Base-by-base conservation (phyloP, 2,888 invertebrate species). In the Leucophenga montana region DNA sequence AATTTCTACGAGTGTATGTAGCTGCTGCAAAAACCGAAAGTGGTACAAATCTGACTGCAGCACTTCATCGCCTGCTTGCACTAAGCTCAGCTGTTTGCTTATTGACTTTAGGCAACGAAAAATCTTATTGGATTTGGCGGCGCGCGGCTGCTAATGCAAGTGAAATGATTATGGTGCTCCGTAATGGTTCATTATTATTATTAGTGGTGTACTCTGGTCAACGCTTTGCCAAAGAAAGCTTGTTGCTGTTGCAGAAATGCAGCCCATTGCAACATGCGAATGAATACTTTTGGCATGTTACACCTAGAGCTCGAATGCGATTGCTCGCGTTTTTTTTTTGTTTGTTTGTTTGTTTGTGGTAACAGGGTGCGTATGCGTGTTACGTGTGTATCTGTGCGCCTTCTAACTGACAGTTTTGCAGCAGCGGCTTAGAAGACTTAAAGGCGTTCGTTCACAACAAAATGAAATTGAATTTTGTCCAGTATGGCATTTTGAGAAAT, bases 21-120 rank as follows among this genome's bases (percentile, higher is more conserved):
- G 73, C 71, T 74, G 72, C 73, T 74, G 79, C 76, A 70, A 18
- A 70, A 76, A 83, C 76, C 68, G 83, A 85, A 85, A 79, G 78
- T 84, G 79, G 80, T 80, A 77, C 82, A 72, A 78, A 80, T 80
- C 72, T 78, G 73, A 70, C 73, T 76, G 68, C 67, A 72, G 73
- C 73, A 80, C 27, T 27, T 75, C 78, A 74, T 70, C 73, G 27
- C 33, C 39, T n/a, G 27, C 44, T 20, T 18, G 56, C 8, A 13
- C 18, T 56, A 9, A 56, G 75, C 75, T 80, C 80, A 80, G 78
- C 78, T 78, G 78, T 74, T 73, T 64, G 68, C 71, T 66, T 53
- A 11, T 54, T 54, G 18, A 27, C 53, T 54, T 66, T 66, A 66
- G 56, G 11, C 57, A 57, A 39, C 39, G 11, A 39, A 39, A 39